A percentile compares a stretch with the other conserved stretches of the same genome.
Conservation (phyloP, 2,888 invertebrate species). For the Catocala nupta region DNA sequence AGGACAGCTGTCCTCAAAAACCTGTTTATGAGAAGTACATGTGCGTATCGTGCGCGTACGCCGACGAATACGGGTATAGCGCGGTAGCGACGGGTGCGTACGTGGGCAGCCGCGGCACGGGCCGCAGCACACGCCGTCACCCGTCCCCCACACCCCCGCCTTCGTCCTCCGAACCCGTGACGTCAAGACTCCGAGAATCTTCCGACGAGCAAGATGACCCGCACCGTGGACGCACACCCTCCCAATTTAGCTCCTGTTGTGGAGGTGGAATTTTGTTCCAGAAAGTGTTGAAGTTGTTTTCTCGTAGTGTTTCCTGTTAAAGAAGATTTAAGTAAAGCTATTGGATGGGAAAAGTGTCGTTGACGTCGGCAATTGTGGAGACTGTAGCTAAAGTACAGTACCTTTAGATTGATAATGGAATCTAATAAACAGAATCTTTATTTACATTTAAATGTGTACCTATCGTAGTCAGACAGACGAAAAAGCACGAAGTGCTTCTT, state of each 20-base stretch:
- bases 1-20: slow-evolving; percentile 1
- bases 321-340: slow-evolving; percentile 10
- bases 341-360: background rate
- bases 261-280: slow-evolving; percentile 82
- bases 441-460: too few species aligned
- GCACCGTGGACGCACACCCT: slow-evolving; percentile 69
- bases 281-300: slow-evolving; percentile 80
- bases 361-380: too few species aligned
- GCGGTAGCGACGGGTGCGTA: slow-evolving; percentile 63
- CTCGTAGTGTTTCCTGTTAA: slow-evolving; percentile 72
- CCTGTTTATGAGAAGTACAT: slow-evolving; percentile 73
- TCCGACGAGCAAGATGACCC: slow-evolving; percentile 81
- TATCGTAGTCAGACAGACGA: too few species aligned
- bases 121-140: slow-evolving; percentile 84
- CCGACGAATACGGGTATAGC: slow-evolving; percentile 66
- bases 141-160: slow-evolving; percentile 76
- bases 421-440: too few species aligned
- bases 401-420: too few species aligned
- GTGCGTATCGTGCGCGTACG: slow-evolving; percentile 72
- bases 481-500: too few species aligned
- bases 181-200: slow-evolving; percentile 83
- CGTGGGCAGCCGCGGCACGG: slow-evolving; percentile 84
- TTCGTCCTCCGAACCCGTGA: slow-evolving; percentile 85
- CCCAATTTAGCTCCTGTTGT: slow-evolving; percentile 73
- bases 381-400: too few species aligned